These are phyloP conservation scores for Arvicanthis niloticus DNA, from an alignment of 2,113 vertebrate species.

Conservation along the genomic window DNA sequence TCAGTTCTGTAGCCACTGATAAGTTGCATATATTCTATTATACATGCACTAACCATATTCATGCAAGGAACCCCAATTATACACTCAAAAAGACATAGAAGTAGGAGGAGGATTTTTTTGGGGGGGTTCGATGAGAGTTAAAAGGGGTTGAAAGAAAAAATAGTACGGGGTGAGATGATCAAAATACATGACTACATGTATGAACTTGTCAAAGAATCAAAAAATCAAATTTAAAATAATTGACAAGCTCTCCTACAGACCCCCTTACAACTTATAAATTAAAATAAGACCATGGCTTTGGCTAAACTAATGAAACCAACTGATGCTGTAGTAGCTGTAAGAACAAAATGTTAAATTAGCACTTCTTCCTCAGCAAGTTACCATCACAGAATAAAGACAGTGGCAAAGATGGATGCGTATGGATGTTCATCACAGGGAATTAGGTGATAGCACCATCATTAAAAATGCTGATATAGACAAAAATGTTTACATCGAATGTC, in stretches of 20 bases:
- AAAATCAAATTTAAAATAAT: background rate
- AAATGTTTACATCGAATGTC: background rate
- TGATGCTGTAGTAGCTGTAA: background rate
- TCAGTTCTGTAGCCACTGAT: background rate
- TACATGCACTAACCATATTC: background rate
- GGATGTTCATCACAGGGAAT: background rate
- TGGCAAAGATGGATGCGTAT: background rate
- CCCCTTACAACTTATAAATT: background rate
- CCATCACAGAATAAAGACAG: constrained; percentile 34
- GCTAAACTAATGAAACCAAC: background rate
- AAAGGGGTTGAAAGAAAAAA: background rate
- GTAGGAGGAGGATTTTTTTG: background rate
- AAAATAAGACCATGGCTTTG: background rate
- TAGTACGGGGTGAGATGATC: background rate
- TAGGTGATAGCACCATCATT: background rate
- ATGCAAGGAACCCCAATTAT: too few species aligned
- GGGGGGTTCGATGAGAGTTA: too few species aligned
- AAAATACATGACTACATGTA: background rate
- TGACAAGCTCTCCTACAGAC: background rate
- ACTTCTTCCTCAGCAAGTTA: background rate
- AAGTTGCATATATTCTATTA: background rate
- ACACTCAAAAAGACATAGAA: background rate
- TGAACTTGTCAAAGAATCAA: background rate
- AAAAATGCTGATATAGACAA: background rate
- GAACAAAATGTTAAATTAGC: constrained; percentile 22